Conservation (phyloP, 2,113 vertebrate species). For the Corythoichthys haematopterus region DNA sequence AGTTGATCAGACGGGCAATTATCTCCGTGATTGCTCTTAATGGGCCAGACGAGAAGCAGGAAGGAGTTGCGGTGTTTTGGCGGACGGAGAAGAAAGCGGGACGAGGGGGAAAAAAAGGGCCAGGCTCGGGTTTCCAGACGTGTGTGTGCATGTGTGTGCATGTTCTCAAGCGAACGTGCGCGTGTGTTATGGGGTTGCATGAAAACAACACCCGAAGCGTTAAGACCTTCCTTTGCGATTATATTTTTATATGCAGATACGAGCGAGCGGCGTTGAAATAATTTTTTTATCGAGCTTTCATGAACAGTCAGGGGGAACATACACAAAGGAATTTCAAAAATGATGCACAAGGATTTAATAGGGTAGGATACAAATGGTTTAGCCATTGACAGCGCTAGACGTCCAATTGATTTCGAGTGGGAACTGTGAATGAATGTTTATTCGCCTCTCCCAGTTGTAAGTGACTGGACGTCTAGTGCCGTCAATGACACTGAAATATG, state of each 20-base stretch:
- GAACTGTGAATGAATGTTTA: no score
- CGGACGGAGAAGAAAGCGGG: constrained; percentile 33
- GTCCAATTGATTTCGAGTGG: no score
- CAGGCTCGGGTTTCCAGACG: constrained; percentile 1
- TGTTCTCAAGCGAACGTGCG: constrained; percentile 23
- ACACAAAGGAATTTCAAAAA: neutral
- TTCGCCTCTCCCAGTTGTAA: no score
- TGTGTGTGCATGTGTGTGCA: constrained; percentile 3
- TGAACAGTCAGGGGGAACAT: constrained; percentile 16
- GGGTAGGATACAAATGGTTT: neutral
- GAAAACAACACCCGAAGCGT: constrained; percentile 46
- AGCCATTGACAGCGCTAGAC: no score
- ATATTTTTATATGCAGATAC: constrained; percentile 80
- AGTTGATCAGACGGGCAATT: constrained; percentile 70
- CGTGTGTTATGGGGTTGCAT: constrained; percentile 13
- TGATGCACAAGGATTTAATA: neutral
- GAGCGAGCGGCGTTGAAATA: constrained; percentile 30
- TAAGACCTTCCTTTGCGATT: constrained; percentile 69
- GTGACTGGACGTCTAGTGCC: no score
- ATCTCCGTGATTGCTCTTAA: constrained; percentile 65
- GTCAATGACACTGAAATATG: no score
- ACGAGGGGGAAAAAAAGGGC: constrained; percentile 9
- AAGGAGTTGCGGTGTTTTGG: constrained; percentile 41
- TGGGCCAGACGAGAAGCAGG: constrained; percentile 48
- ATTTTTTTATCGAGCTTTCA: constrained; percentile 50